Evolutionary conservation across 2,113 vertebrate species (phyloP).

Genomic region (Elephas maximus): DNA sequence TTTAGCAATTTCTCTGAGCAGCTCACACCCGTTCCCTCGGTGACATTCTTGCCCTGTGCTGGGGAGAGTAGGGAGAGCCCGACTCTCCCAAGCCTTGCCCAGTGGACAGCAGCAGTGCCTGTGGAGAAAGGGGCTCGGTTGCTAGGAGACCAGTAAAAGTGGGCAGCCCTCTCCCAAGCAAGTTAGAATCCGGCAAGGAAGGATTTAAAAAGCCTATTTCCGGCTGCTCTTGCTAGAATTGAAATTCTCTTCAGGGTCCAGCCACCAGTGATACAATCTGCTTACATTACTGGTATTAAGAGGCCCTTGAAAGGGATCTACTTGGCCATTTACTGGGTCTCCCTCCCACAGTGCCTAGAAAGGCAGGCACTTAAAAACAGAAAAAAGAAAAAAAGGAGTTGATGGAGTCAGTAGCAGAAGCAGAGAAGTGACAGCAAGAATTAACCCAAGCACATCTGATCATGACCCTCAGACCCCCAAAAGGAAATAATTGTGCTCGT

Average conservation of each 20-base stretch:
- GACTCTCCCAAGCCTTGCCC: slow-evolving; percentile 61
- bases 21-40: slow-evolving; percentile 48
- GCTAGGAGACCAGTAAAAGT: slow-evolving; percentile 84
- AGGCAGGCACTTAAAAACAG: slow-evolving; percentile 60
- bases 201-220: slow-evolving; percentile 84
- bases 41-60: slow-evolving; percentile 66
- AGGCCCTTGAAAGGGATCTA: slow-evolving; percentile 74
- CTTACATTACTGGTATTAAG: slow-evolving; percentile 72
- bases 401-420: slow-evolving; percentile 51
- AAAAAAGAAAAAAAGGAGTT: not conserved
- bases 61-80: slow-evolving; percentile 30
- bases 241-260: slow-evolving; percentile 81
- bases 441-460: slow-evolving; percentile 69
- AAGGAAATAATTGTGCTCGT: slow-evolving; percentile 51
- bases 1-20: slow-evolving; percentile 77
- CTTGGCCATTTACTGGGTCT: slow-evolving; percentile 64
- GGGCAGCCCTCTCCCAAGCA: slow-evolving; percentile 83
- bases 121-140: slow-evolving; percentile 81
- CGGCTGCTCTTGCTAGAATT: slow-evolving; percentile 79
- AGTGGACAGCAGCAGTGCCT: slow-evolving; percentile 53
- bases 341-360: slow-evolving; percentile 70
- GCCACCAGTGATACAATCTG: slow-evolving; percentile 81
- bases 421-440: slow-evolving; percentile 66
- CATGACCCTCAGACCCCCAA: slow-evolving; percentile 44
- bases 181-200: slow-evolving; percentile 82